Evolutionary conservation across 1,140 invertebrate genomes (phyloP).

Genomic region (Lasioglossum baleicum): DNA sequence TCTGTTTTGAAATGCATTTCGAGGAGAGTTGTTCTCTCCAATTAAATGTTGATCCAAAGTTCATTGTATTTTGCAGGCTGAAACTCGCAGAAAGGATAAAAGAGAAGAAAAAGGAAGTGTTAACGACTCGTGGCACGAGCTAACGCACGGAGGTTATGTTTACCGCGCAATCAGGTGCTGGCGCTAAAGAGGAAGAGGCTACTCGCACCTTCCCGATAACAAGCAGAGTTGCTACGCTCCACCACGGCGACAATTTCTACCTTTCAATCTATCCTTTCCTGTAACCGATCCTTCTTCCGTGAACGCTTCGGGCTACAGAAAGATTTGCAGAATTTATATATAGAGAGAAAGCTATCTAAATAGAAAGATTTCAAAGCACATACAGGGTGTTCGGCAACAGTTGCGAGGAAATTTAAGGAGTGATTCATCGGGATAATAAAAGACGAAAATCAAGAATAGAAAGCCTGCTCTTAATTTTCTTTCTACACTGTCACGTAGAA

Average conservation of each 20-base stretch:
- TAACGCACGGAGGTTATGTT: constrained; percentile 67
- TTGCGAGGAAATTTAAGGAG: too few relatives aligned
- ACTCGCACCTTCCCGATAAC: constrained; percentile 77
- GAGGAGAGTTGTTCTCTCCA: not conserved
- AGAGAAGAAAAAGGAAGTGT: constrained; percentile 56
- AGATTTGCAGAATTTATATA: not conserved
- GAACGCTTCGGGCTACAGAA: not conserved
- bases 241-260: constrained; percentile 29
- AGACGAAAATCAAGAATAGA: too few relatives aligned
- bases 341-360: too few relatives aligned
- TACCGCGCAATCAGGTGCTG: constrained; percentile 71
- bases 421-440: too few relatives aligned
- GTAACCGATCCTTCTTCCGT: not conserved
- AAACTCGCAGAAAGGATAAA: not conserved
- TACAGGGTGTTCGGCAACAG: too few relatives aligned
- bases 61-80: constrained; percentile 19
- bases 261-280: not conserved
- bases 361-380: too few relatives aligned
- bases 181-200: constrained; percentile 73
- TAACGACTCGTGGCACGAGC: constrained; percentile 69
- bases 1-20: not conserved
- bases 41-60: not conserved
- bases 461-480: too few relatives aligned
- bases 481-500: too few relatives aligned
- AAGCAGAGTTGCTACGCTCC: constrained; percentile 55